These are phyloP conservation scores for Acridotheres tristis DNA, from an alignment of 2,797 vertebrate species.

Conservation along the genomic window DNA sequence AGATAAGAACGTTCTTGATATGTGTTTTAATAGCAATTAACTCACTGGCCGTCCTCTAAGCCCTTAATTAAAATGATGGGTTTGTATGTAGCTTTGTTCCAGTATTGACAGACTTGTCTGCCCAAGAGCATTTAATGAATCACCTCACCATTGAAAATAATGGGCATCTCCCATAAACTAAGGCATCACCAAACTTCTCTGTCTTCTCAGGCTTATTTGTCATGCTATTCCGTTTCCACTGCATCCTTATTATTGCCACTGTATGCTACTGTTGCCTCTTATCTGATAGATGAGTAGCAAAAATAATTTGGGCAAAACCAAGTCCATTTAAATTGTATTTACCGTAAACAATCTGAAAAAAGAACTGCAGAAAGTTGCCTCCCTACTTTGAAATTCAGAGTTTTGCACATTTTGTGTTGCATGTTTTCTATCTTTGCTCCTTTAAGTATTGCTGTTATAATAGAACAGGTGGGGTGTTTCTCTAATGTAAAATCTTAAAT, in stretches of 20 bases:
- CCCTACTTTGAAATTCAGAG: background rate
- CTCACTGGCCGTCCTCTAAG: background rate
- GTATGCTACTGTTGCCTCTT: background rate
- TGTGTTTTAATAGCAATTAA: conserved; percentile 28
- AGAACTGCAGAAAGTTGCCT: background rate
- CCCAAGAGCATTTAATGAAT: conserved; percentile 7
- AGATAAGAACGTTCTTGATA: conserved; percentile 7
- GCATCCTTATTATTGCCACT: background rate
- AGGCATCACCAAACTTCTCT: background rate
- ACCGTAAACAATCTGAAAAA: background rate
- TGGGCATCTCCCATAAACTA: background rate
- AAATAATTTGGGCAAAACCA: background rate
- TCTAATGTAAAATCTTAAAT: background rate
- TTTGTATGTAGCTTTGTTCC: background rate
- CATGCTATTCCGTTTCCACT: background rate
- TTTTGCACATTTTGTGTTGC: background rate
- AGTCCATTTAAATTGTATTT: background rate
- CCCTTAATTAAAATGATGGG: conserved; percentile 7
- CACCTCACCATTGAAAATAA: background rate
- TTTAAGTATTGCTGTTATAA: background rate
- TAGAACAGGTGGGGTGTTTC: background rate
- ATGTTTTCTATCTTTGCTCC: background rate
- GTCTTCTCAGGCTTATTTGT: background rate
- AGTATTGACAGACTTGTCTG: conserved; percentile 14
- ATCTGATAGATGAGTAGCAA: background rate